These are phyloP conservation scores for Galleria mellonella DNA, from an alignment of 1,140 invertebrate genomes.

Conservation along the genomic window DNA sequence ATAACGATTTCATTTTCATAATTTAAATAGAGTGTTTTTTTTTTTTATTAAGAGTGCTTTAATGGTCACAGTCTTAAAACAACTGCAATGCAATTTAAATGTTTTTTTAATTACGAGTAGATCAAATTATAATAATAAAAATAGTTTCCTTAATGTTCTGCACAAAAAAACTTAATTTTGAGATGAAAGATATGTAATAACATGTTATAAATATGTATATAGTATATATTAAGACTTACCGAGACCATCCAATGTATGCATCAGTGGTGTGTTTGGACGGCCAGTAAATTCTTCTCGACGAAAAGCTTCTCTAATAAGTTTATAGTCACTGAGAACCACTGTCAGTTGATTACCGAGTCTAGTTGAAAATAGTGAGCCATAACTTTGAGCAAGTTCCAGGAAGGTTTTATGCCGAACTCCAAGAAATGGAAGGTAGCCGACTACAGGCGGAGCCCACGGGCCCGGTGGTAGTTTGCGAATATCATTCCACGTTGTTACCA, in stretches of 20 bases:
- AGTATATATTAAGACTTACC: constrained; percentile 79
- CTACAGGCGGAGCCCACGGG: constrained; percentile 87
- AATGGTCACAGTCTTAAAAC: too few species aligned
- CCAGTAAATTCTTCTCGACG: constrained; percentile 89
- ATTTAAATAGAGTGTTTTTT: too few species aligned
- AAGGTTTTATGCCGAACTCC: constrained; percentile 87
- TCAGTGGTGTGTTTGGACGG: constrained; percentile 87
- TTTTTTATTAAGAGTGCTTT: too few species aligned
- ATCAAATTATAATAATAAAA: too few species aligned
- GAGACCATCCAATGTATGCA: constrained; percentile 89
- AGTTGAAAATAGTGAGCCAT: constrained; percentile 88
- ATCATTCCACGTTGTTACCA: constrained; percentile 75
- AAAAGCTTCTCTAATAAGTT: constrained; percentile 89
- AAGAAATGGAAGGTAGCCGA: constrained; percentile 88
- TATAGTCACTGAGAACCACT: constrained; percentile 90
- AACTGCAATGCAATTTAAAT: too few species aligned
- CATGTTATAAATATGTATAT: too few species aligned
- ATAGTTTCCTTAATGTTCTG: too few species aligned
- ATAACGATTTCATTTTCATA: too few species aligned
- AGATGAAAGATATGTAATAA: too few species aligned
- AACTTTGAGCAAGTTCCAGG: constrained; percentile 82
- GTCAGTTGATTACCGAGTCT: constrained; percentile 86
- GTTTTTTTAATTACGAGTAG: too few species aligned
- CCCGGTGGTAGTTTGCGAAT: constrained; percentile 83
- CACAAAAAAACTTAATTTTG: too few species aligned